Base-by-base conservation (phyloP, 2,888 invertebrate genomes). In the Pristionchus entomophagus region DNA sequence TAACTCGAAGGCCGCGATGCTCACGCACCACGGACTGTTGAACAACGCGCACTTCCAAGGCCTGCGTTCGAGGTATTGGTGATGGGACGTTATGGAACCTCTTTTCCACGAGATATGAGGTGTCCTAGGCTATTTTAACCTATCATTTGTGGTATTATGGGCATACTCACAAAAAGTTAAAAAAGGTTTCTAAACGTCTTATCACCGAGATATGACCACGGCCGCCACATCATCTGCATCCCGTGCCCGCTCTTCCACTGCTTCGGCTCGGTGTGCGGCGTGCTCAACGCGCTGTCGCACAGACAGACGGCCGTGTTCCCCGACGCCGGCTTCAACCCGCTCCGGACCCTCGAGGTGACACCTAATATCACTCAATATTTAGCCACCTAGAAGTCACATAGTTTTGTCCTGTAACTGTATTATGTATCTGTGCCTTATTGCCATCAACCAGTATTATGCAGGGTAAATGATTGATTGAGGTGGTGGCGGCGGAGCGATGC, bases 1-100 rank as follows among this genome's bases (percentile, higher is more conserved):
- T 19, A 93, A 94, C 59, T 96, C 97, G 0, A 97, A 97, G 94
- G 97, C 96, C 53, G 95, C 94, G 22, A 91, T 91, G 6, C 90
- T 95, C 38, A 93, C 94, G 2, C 97, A 97, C 92, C 95, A 95
- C 91, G 95, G 95, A 86, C 94, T 96, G 29, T 95, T 96, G 2
- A 97, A 97, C 94, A 97, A 97, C 94, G 95, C 96, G 10, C 95
- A 95, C 91, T 95, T 95, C 90, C 94, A 95, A 86, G 96, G 96
- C 0, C 94, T 92, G 51, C 91, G 95, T 38, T 88, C 94, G 32
- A 94, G 94, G 22, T 95, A 94, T 88, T 69, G 62, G 90, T 89
- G 38, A 41, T 83, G 38, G 49, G 26, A 59, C 8, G n/a, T 22
- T 53, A 12, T 59, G 26, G 26, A 14, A 59, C 22, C 6, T 22